Base-by-base conservation (phyloP, 1,140 invertebrate species). In the Caenorhabditis inopinata region DNA sequence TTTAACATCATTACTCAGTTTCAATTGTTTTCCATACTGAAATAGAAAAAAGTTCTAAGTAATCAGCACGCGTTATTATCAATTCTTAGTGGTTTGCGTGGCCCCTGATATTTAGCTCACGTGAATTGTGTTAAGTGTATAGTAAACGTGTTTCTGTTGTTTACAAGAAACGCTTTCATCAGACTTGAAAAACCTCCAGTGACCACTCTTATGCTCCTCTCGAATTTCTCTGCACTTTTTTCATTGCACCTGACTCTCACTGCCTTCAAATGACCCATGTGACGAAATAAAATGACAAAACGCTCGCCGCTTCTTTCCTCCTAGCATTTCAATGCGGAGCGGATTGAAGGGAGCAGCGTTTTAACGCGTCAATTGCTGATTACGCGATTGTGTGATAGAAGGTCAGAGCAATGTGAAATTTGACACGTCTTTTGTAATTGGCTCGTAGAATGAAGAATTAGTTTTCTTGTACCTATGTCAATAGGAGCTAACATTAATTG, bases 141-240 rank as follows among this genome's bases (percentile, higher is more conserved):
- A 68, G 53, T 62, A 3, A 35, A 32, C 3, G 58, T 68, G n/a
- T 38, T 38, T 68, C 1, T 68, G 58, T 68, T 68, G 58, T 68
- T 68, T 38, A 68, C 58, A 68, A 68, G n/a, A 38, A 68, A 3
- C 1, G 18, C 7, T 21, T 51, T 21, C 51, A 42, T 18, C 32
- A 32, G 58, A 38, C 53, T 32, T 21, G n/a, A 38, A 42, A 42
- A 68, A 68, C 32, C 38, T 68, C 23, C n/a, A 68, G 58, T 68
- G 58, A 68, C 58, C 58, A 68, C 58, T 58, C 53, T 29, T 58
- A 23, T 18, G 25, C 32, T 29, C 58, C 58, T 68, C 32, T 68
- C 58, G 38, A 68, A 68, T 68, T 68, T 68, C 58, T 68, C 25
- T 68, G 58, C 58, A 68, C 58, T 68, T 68, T 58, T n/a, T 58